Percentiles rank a stretch among this genome's conserved stretches.
phyloP scores from a whole-genome alignment of 2,888 invertebrate genomes.

The Yponomeuta malinellus region DNA sequence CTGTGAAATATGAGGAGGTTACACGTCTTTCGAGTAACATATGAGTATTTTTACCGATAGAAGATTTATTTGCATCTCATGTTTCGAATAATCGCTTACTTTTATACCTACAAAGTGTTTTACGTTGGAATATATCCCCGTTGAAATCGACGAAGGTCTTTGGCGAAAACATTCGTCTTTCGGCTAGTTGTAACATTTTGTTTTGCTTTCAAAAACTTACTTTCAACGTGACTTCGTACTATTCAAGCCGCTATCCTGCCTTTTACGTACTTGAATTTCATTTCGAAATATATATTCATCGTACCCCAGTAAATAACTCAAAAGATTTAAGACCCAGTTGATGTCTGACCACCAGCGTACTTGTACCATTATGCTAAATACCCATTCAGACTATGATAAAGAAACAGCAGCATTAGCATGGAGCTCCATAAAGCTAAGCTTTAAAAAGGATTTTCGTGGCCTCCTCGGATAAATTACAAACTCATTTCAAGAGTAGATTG shows the following conservation, averaged over 20 bases:
- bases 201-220: background rate
- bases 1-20: background rate
- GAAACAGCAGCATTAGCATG: constrained; percentile 37
- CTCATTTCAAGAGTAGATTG: background rate
- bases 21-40: background rate
- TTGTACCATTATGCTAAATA: constrained; percentile 40
- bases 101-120: too few relatives aligned
- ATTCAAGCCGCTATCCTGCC: background rate
- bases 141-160: too few relatives aligned
- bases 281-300: background rate
- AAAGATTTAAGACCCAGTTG: constrained; percentile 3
- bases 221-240: background rate
- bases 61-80: background rate
- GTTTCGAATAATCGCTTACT: background rate
- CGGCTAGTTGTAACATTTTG: background rate
- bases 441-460: background rate
- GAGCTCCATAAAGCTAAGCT: constrained; percentile 15
- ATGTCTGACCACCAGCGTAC: constrained; percentile 11
- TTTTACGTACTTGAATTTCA: background rate
- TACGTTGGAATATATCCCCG: too few relatives aligned
- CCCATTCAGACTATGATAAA: constrained; percentile 34
- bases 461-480: background rate
- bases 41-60: background rate
- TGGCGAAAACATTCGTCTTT: too few relatives aligned
- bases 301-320: background rate